Evolutionary conservation across 2,113 vertebrate species (phyloP).

Genomic region (Oncorhynchus clarkii): DNA sequence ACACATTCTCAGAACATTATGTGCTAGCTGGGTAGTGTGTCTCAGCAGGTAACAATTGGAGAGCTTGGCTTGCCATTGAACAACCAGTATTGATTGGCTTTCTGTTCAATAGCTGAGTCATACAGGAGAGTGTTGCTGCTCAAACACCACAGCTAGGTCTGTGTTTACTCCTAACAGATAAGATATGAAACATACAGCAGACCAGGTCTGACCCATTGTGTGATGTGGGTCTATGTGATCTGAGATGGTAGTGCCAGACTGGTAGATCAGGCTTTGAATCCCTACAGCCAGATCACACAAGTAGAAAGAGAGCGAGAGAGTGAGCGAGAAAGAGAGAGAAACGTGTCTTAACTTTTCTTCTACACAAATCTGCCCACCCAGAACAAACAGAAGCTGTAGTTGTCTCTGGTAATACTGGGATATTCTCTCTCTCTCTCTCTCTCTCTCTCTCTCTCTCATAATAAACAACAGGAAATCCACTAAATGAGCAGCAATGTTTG

Average conservation of each 20-base stretch:
- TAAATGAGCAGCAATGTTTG: too few species aligned
- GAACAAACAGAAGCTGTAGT: not conserved
- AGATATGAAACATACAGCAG: not conserved
- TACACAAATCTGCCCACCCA: not conserved
- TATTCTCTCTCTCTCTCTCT: not conserved
- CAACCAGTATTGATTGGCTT: slow-evolving; percentile 1
- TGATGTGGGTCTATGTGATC: too few species aligned
- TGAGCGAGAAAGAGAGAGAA: too few species aligned
- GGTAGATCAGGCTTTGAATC: not conserved
- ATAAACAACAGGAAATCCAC: too few species aligned
- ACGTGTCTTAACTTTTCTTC: not conserved
- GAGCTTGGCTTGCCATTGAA: not conserved
- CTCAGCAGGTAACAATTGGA: not conserved
- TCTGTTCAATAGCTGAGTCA: not conserved
- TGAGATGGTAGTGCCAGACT: too few species aligned
- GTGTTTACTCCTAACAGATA: not conserved
- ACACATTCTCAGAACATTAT: too few species aligned
- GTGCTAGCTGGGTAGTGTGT: not conserved
- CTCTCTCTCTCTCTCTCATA: too few species aligned
- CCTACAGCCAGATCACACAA: not conserved
- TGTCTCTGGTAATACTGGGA: not conserved
- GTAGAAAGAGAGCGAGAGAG: not conserved
- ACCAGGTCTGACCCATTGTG: not conserved
- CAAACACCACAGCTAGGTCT: not conserved
- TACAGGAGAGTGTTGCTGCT: not conserved